These are phyloP conservation scores for Cydia pomonella DNA, from an alignment of 1,140 invertebrate species.

Conservation along the genomic window DNA sequence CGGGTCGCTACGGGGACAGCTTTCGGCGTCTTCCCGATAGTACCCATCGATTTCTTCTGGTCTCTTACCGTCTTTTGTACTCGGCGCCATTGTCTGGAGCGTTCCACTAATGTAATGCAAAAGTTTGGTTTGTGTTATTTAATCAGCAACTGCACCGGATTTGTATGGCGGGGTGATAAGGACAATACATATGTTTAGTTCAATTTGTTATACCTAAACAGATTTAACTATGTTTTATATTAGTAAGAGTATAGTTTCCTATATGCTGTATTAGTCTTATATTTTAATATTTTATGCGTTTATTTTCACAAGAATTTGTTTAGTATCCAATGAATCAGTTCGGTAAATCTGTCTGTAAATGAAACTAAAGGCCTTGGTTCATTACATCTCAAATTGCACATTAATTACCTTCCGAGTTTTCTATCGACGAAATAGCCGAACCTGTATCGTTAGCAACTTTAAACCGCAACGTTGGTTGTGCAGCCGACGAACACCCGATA, in stretches of 20 bases:
- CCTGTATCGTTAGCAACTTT: slow-evolving; percentile 19
- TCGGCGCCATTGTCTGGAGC: slow-evolving; percentile 14
- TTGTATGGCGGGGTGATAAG: slow-evolving; percentile 4
- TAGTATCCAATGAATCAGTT: too few species aligned
- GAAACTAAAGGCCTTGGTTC: background rate
- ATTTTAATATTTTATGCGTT: too few species aligned
- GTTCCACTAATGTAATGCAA: slow-evolving; percentile 2
- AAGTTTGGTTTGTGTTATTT: slow-evolving; percentile 11
- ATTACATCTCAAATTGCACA: background rate
- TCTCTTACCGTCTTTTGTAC: slow-evolving; percentile 42
- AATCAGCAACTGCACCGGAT: slow-evolving; percentile 12
- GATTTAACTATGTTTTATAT: background rate
- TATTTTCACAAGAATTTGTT: too few species aligned
- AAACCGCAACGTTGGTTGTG: background rate
- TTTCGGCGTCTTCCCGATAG: slow-evolving; percentile 54
- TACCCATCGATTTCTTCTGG: slow-evolving; percentile 48
- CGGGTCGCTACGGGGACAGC: slow-evolving; percentile 45
- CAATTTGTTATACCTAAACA: background rate
- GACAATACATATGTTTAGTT: background rate
- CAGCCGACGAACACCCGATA: background rate
- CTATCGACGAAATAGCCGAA: background rate
- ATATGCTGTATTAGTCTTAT: background rate
- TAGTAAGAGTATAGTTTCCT: background rate
- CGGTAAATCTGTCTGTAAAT: too few species aligned
- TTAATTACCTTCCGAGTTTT: background rate